phyloP scores from a whole-genome alignment of 2,888 invertebrate species.

The Tetramorium bicarinatum region DNA sequence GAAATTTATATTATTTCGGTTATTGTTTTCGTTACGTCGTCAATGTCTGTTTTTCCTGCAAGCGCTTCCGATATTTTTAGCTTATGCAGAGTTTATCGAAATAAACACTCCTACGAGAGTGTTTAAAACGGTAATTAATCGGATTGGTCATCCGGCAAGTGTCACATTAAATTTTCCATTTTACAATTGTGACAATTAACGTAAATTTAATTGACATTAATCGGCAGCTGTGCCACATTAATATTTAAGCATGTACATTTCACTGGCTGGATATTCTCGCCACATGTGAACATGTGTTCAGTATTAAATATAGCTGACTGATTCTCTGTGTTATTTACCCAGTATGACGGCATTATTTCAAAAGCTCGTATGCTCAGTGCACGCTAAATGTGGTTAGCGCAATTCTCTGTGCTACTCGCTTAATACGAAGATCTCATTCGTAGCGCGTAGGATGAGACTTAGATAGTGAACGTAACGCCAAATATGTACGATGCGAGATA shows the following conservation, averaged over 20 bases:
- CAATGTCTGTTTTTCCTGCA: background rate
- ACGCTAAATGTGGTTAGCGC: conserved; percentile 21
- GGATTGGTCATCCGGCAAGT: background rate
- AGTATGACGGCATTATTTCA: conserved; percentile 3
- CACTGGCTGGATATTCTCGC: background rate
- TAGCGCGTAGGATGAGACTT: conserved; percentile 21
- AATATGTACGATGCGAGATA: background rate
- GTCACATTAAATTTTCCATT: background rate
- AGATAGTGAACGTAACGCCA: background rate
- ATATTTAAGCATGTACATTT: conserved; percentile 9
- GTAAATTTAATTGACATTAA: conserved; percentile 5
- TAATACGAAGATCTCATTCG: conserved; percentile 21
- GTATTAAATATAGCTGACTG: conserved; percentile 16
- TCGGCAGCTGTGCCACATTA: background rate
- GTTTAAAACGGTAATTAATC: background rate
- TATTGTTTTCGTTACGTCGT: conserved; percentile 3
- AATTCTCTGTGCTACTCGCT: background rate
- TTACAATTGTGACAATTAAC: conserved; percentile 1
- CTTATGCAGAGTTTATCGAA: background rate
- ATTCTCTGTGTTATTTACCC: conserved; percentile 24
- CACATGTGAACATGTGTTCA: background rate
- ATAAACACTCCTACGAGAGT: background rate
- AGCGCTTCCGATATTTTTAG: background rate
- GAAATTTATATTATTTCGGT: conserved; percentile 24
- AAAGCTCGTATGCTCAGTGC: conserved; percentile 18